Evolutionary conservation across 2,113 vertebrate genomes (phyloP).

Genomic region (Pterocles burchelli): DNA sequence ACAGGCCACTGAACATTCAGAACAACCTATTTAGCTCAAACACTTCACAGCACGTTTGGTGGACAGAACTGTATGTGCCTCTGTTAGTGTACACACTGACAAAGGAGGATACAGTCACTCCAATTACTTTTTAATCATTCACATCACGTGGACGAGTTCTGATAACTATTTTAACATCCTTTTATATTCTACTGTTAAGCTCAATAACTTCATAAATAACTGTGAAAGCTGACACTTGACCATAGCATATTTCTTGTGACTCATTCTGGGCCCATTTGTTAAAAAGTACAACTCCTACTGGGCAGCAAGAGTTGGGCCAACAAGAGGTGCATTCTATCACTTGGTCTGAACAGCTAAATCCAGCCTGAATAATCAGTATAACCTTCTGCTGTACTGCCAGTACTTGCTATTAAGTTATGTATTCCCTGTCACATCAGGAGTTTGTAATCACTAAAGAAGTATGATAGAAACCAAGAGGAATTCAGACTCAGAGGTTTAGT

Average conservation of each 20-base stretch:
- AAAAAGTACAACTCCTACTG: neutral
- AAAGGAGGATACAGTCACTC: slow-evolving; percentile 57
- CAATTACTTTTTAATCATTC: slow-evolving; percentile 69
- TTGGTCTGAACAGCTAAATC: slow-evolving; percentile 9
- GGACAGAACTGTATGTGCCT: neutral
- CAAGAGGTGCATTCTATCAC: neutral
- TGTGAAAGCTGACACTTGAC: slow-evolving; percentile 65
- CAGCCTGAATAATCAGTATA: slow-evolving; percentile 64
- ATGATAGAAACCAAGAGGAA: slow-evolving; percentile 33
- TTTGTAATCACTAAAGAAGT: neutral
- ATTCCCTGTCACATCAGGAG: neutral
- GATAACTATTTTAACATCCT: slow-evolving; percentile 30
- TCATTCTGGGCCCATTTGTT: neutral
- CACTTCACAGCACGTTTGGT: slow-evolving; percentile 70
- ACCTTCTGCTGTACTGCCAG: slow-evolving; percentile 64
- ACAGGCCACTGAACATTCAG: neutral
- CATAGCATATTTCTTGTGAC: slow-evolving; percentile 59
- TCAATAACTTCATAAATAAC: slow-evolving; percentile 42
- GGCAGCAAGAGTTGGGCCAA: neutral
- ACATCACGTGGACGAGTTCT: slow-evolving; percentile 66
- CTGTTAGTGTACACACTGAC: neutral
- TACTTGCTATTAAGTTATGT: slow-evolving; percentile 57
- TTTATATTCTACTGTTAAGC: slow-evolving; percentile 25
- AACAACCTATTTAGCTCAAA: slow-evolving; percentile 47
- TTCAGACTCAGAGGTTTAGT: slow-evolving; percentile 53